A percentile compares a stretch with the other conserved stretches of the same genome.
Conservation (phyloP, 1,140 invertebrate genomes). For the Cephus cinctus region DNA sequence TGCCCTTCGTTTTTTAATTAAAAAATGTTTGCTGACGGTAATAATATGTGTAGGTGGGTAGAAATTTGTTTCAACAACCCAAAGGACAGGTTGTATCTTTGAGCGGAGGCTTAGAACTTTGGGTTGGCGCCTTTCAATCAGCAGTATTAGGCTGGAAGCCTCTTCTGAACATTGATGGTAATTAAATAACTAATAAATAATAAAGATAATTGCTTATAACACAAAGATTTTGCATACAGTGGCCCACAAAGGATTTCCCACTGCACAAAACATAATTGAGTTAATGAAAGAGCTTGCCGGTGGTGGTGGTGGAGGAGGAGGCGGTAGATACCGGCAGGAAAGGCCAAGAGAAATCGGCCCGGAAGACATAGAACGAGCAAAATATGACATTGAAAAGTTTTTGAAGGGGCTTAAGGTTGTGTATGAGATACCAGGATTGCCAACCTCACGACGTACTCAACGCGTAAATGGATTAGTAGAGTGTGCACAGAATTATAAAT, state of each 20-base stretch:
- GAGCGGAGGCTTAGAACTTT: slow-evolving; percentile 67
- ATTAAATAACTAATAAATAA: slow-evolving; percentile 19
- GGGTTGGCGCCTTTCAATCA: slow-evolving; percentile 73
- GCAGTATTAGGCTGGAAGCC: slow-evolving; percentile 71
- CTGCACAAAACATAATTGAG: slow-evolving; percentile 49
- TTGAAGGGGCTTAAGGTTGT: slow-evolving; percentile 48
- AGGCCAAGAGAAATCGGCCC: background rate
- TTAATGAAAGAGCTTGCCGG: slow-evolving; percentile 38
- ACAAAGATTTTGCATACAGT: slow-evolving; percentile 49
- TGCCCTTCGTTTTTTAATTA: too few species aligned
- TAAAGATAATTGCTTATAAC: slow-evolving; percentile 1
- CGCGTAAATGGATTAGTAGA: slow-evolving; percentile 55
- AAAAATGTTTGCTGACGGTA: too few species aligned
- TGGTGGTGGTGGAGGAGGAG: background rate
- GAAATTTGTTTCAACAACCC: slow-evolving; percentile 58
- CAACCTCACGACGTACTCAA: slow-evolving; percentile 49
- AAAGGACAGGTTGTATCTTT: slow-evolving; percentile 41
- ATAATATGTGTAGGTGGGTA: too few species aligned
- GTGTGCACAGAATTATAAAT: slow-evolving; percentile 38
- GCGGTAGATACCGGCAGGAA: too few species aligned
- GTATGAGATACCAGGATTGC: slow-evolving; percentile 53
- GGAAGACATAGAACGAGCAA: background rate
- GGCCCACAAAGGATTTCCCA: slow-evolving; percentile 68
- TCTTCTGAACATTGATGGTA: slow-evolving; percentile 75
- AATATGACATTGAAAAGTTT: slow-evolving; percentile 13